Percentiles rank a stretch among this genome's conserved stretches.
phyloP scores from a whole-genome alignment of 2,888 invertebrate species.

The Chalcosyrphus nemorum region DNA sequence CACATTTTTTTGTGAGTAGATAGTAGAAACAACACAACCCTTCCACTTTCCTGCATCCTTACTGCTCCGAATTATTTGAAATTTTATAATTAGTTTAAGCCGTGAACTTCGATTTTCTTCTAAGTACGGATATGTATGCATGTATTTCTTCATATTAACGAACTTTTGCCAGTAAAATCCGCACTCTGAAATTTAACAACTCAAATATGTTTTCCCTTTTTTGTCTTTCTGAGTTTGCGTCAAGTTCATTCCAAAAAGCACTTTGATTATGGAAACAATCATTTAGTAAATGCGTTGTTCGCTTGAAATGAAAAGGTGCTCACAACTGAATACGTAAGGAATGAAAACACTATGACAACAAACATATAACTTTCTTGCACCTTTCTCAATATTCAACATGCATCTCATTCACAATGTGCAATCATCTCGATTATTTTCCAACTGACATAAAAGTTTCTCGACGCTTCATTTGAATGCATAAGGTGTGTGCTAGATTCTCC shows the following conservation, averaged over 20 bases:
- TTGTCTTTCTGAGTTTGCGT: not conserved
- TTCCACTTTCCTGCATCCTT: too few relatives aligned
- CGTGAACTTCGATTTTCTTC: too few relatives aligned
- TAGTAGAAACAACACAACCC: too few relatives aligned
- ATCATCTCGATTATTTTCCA: conserved; percentile 51
- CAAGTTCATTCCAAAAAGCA: not conserved
- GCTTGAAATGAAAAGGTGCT: not conserved
- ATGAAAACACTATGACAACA: not conserved
- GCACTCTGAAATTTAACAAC: too few relatives aligned
- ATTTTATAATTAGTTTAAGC: too few relatives aligned
- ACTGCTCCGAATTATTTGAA: too few relatives aligned
- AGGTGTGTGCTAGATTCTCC: conserved; percentile 23
- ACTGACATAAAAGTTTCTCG: conserved; percentile 37
- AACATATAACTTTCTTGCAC: conserved; percentile 23
- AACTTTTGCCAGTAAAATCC: too few relatives aligned
- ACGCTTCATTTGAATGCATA: conserved; percentile 50
- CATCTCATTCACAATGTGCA: conserved; percentile 44
- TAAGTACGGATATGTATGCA: too few relatives aligned
- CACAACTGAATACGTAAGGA: not conserved
- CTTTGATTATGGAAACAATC: conserved; percentile 10
- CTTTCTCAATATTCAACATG: conserved; percentile 33
- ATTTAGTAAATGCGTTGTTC: conserved; percentile 1
- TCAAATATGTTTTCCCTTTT: too few relatives aligned
- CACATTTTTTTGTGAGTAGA: too few relatives aligned
- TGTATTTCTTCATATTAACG: too few relatives aligned